Conservation (phyloP, 2,113 vertebrate species). For the Rhabdomys dilectus region DNA sequence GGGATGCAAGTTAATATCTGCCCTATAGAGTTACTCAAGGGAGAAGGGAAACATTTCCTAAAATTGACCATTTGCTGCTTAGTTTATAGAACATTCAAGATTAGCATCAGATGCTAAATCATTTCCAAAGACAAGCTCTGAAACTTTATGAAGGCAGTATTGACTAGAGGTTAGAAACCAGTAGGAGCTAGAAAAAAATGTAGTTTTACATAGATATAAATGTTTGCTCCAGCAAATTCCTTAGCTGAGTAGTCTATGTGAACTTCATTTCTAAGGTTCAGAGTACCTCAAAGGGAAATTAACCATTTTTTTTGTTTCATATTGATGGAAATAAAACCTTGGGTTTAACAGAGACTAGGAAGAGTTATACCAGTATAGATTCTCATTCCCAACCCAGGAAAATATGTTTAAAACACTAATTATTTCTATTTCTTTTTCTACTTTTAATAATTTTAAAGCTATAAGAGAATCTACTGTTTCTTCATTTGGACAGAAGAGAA, state of each 20-base stretch:
- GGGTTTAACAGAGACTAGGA: background rate
- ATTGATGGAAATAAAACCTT: background rate
- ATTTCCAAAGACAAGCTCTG: slow-evolving; percentile 60
- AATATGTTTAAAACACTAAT: background rate
- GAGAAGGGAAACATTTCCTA: slow-evolving; percentile 19
- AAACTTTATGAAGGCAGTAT: slow-evolving; percentile 45
- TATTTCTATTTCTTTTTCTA: background rate
- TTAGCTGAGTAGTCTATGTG: background rate
- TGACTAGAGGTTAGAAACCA: slow-evolving; percentile 14
- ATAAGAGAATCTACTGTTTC: background rate
- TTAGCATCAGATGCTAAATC: slow-evolving; percentile 48
- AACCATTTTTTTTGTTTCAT: background rate
- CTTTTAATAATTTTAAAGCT: background rate
- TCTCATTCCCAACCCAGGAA: background rate
- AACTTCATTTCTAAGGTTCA: slow-evolving; percentile 6
- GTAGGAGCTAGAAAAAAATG: background rate
- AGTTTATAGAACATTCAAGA: slow-evolving; percentile 59
- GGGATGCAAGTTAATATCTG: slow-evolving; percentile 38
- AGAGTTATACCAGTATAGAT: background rate
- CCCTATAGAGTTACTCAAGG: slow-evolving; percentile 35
- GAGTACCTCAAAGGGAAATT: background rate
- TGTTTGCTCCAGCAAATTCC: background rate
- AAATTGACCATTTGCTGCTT: slow-evolving; percentile 51
- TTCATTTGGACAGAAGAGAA: background rate
- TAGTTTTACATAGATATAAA: background rate